Evolutionary conservation across 2,888 invertebrate genomes (phyloP), one percentile per base, ranked within the genome.

Genomic region (Scaptomyza polygonia): DNA sequence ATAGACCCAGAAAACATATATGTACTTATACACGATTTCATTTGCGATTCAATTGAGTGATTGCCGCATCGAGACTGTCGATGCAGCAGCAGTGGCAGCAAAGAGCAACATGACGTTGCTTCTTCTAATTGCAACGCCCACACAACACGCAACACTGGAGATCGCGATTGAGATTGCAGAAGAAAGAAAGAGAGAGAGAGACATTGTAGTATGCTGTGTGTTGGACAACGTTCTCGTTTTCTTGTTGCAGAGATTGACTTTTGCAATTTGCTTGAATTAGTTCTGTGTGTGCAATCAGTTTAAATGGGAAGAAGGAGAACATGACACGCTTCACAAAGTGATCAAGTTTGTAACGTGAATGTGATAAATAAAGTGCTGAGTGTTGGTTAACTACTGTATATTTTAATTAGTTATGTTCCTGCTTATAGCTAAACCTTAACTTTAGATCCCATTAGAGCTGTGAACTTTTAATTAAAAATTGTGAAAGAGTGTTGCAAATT

Each of bases 91-190:
- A 30, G 30, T 5, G 5, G 27, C 27, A 7, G 27, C 27, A 7
- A 25, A 67, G 21, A 11, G 72, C 72, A 83, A 78, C 86, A 72
- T 72, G 78, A 67, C 65, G 59, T 52, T 49, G 68, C 74, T 77
- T 69, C 76, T 69, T 86, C 71, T 88, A 84, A 84, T 84, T 86
- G 88, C 88, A 86, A 83, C 88, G 84, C 83, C 86, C 86, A 86
- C 88, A 73, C 72, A 73, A 54, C 73, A 67, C 52, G 72, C 63
- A 63, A 49, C 59, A 61, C 45, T 25, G 52, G 48, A 52, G 77
- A 79, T 79, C 44, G 51, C 63, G 64, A 86, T 76, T 65, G 61
- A 64, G 84, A 82, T 82, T 82, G 70, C 82, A 82, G 63, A 72
- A 87, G 79, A 75, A 75, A 78, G 67, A 64, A n/a, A n/a, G 70